Evolutionary conservation across 2,113 vertebrate genomes (phyloP), one percentile per base, ranked within the genome.

Genomic region (Pachycephala philippinensis): DNA sequence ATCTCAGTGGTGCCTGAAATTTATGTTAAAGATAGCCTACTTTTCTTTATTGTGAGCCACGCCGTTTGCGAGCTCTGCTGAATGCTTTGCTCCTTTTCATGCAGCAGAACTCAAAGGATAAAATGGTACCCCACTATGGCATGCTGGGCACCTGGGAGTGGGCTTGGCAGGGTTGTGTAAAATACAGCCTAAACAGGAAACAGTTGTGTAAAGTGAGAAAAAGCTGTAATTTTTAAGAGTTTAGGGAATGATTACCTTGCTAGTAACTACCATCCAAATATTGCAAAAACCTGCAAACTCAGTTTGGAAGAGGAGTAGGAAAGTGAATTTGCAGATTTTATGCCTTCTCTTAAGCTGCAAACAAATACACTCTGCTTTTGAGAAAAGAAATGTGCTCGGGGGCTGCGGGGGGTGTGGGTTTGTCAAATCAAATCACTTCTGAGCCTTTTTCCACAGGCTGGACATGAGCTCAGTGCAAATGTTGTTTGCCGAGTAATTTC

Each of bases 1-100:
- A 84, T 81, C 90, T 88, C 88, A n/a, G 90, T 56, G 71, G 71
- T 71, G 82, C 45, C 83, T 78, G 88, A 84, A 77, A 81, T 90
- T 59, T 88, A 59, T 56, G 52, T 35, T 84, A 54, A 85, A 72
- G 89, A 20, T 53, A 85, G n/a, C 31, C 39, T 80, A 1, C 68
- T 77, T 61, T 63, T 63, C 68, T 57, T 84, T 70, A 31, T 42
- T 78, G 60, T 92, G 57, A 76, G 39, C 77, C 11, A 10, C 33
- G 20, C 21, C 0, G 0, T 52, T 80, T 64, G 57, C 8, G 28
- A 80, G 65, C n/a, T 68, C 61, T 37, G 0, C 31, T 69, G 50
- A 22, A 19, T 40, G 70, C 44, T 64, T 68, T 52, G 44, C 76
- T 90, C 1, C 2, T 31, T 71, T 81, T 75, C 56, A 49, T 52